These are phyloP conservation scores for Drosophila borborema DNA, from an alignment of 2,888 invertebrate genomes.

Conservation along the genomic window DNA sequence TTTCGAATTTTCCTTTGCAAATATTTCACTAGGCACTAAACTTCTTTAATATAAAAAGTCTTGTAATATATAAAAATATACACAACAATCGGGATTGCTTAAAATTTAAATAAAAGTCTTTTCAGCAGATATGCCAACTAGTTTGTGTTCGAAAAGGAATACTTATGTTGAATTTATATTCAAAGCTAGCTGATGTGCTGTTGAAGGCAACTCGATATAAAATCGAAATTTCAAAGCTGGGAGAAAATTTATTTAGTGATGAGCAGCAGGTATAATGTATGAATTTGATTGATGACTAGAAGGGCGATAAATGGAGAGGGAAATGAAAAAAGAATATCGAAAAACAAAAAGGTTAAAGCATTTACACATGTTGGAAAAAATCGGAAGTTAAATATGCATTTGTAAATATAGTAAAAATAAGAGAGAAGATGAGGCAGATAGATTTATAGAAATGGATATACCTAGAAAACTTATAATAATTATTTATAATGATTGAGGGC, in stretches of 20 bases:
- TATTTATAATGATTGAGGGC: too few relatives aligned
- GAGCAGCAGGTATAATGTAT: too few relatives aligned
- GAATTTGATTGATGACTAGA: too few relatives aligned
- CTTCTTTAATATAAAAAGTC: not conserved
- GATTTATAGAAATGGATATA: not conserved
- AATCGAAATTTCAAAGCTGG: not conserved
- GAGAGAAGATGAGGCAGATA: not conserved
- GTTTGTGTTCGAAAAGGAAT: not conserved
- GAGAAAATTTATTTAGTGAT: too few relatives aligned
- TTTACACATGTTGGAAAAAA: not conserved
- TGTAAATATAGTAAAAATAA: not conserved
- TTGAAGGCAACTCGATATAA: not conserved
- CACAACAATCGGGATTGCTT: not conserved
- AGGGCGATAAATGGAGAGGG: too few relatives aligned
- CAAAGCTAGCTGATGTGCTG: not conserved
- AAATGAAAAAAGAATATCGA: too few relatives aligned
- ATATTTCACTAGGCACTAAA: not conserved
- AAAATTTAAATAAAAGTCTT: not conserved
- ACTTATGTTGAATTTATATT: not conserved
- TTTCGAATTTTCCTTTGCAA: constrained; percentile 4
- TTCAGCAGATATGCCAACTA: not conserved
- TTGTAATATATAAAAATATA: not conserved
- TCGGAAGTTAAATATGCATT: not conserved
- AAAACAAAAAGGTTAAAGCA: too few relatives aligned
- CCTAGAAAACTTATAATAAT: too few relatives aligned